Evolutionary conservation across 2,113 vertebrate genomes (phyloP).

Genomic region (Miniopterus natalensis): DNA sequence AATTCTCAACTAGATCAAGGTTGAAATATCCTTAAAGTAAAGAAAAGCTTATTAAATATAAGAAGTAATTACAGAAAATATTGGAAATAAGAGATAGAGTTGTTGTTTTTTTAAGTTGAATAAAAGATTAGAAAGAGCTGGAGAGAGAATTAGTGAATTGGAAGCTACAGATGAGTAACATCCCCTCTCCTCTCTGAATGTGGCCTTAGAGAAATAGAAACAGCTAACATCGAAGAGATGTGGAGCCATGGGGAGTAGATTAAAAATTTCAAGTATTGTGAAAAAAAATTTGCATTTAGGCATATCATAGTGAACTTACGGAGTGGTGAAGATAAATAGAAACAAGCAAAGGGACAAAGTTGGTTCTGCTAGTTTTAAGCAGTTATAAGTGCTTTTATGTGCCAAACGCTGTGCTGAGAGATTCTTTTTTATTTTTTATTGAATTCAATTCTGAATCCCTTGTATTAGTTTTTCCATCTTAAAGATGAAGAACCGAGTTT

Average conservation of each 20-base stretch:
- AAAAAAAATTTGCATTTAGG: not conserved
- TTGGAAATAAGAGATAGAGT: not conserved
- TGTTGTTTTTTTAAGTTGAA: not conserved
- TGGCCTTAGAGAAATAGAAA: not conserved
- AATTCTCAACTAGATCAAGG: not conserved
- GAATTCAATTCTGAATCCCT: not conserved
- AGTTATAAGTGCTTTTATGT: not conserved
- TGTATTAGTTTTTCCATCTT: not conserved
- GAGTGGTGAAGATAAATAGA: not conserved
- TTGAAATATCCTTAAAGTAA: not conserved
- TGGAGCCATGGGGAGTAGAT: not conserved
- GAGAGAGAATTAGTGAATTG: constrained; percentile 49
- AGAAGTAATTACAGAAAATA: not conserved
- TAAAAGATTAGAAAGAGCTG: constrained; percentile 3
- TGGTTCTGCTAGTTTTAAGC: not conserved
- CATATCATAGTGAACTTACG: not conserved
- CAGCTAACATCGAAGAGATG: not conserved
- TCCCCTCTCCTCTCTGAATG: not conserved
- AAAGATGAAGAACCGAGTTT: not conserved
- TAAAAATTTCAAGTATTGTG: not conserved
- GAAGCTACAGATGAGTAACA: not conserved
- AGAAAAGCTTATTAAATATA: not conserved
- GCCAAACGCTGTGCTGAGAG: not conserved
- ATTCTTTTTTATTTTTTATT: not conserved
- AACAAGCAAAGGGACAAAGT: not conserved